A percentile compares a stretch with the other conserved stretches of the same genome.
Conservation (phyloP, 2,113 vertebrate species). For the Callionymus lyra region DNA sequence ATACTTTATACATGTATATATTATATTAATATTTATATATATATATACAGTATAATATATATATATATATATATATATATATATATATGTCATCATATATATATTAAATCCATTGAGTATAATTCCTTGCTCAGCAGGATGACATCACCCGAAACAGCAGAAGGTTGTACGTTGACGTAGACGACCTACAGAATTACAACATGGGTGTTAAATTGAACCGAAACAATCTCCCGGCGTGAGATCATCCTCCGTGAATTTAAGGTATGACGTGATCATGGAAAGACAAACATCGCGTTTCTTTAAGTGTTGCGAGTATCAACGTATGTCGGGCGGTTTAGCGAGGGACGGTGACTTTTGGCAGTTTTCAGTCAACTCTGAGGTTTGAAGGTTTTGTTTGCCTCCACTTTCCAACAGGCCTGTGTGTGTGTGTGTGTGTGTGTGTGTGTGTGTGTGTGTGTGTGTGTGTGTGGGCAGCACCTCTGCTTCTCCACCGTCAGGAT, state of each 20-base stretch:
- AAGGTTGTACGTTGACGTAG: conserved; percentile 11
- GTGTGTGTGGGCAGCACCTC: conserved; percentile 10
- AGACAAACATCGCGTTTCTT: conserved; percentile 31
- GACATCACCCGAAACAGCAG: conserved; percentile 4
- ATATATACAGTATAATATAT: too few species aligned
- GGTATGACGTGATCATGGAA: conserved; percentile 31
- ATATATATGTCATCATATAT: too few species aligned
- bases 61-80: too few species aligned
- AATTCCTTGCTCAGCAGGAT: too few species aligned
- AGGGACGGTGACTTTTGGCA: conserved; percentile 45
- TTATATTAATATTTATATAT: too few species aligned
- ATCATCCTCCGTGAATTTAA: conserved; percentile 28
- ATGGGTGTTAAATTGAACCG: conserved; percentile 11
- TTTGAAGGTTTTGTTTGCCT: conserved; percentile 11
- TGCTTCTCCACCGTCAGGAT: conserved; percentile 21
- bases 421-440: too few species aligned
- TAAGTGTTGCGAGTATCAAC: conserved; percentile 23
- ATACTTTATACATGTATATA: too few species aligned
- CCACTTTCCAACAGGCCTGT: conserved; percentile 23
- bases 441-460: too few species aligned
- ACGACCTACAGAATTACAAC: not conserved
- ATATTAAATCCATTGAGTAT: too few species aligned
- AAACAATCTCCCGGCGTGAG: conserved; percentile 10
- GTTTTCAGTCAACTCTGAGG: conserved; percentile 45
- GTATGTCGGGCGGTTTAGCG: conserved; percentile 43